A percentile compares a stretch with the other conserved stretches of the same genome.
Conservation (phyloP, 1,140 invertebrate genomes). For the Meloidogyne floridensis region DNA sequence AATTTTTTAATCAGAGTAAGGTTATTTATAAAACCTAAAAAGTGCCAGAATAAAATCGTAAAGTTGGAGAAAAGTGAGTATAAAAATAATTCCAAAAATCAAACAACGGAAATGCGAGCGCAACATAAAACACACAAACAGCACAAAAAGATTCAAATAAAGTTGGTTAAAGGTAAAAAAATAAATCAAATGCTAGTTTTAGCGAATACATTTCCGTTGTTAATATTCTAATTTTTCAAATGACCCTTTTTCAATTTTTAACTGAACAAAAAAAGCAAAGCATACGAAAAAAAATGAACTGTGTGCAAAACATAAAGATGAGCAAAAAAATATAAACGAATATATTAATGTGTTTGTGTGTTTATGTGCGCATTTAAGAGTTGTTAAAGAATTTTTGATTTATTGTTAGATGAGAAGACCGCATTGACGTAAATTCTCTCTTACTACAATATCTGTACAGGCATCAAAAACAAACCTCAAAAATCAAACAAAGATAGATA, state of each 20-base stretch:
- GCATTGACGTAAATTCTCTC: slow-evolving; percentile 90
- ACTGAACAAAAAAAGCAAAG: not conserved
- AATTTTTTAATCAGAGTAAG: too few relatives aligned
- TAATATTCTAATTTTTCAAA: not conserved
- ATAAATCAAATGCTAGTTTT: too few relatives aligned
- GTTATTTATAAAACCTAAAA: too few relatives aligned
- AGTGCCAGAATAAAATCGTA: too few relatives aligned
- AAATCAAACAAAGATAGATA: not conserved
- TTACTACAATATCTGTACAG: slow-evolving; percentile 98
- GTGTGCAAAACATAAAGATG: not conserved
- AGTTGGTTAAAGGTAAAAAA: too few relatives aligned
- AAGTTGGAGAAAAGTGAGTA: not conserved
- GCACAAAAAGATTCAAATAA: not conserved
- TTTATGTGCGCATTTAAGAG: not conserved
- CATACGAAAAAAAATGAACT: not conserved
- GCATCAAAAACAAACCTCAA: slow-evolving; percentile 84
- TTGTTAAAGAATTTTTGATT: not conserved
- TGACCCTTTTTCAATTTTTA: not conserved
- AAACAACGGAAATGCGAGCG: not conserved
- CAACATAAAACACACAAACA: not conserved
- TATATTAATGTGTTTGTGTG: not conserved
- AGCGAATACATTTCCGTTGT: slow-evolving; percentile 1
- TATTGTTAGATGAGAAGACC: slow-evolving; percentile 45
- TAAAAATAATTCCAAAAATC: not conserved
- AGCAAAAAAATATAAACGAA: not conserved